A percentile compares a stretch with the other conserved stretches of the same genome.
These are phyloP conservation scores for Galleria mellonella DNA, from an alignment of 1,140 invertebrate species.

Conservation along the genomic window DNA sequence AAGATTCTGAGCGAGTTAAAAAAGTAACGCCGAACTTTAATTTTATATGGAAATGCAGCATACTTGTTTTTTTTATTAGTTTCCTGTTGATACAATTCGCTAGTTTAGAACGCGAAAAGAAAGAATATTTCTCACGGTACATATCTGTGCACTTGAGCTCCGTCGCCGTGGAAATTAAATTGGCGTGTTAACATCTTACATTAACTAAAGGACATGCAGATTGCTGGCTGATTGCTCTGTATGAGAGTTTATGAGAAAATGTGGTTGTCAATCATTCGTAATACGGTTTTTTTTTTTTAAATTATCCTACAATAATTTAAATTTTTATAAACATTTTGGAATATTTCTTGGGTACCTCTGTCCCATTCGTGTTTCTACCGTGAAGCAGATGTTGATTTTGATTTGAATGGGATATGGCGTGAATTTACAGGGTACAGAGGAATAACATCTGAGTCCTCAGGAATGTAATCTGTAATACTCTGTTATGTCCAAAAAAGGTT, in stretches of 20 bases:
- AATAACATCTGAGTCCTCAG: too few relatives aligned
- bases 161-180: conserved; percentile 36
- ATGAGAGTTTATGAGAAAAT: not conserved
- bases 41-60: not conserved
- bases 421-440: too few relatives aligned
- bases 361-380: too few relatives aligned
- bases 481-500: not conserved
- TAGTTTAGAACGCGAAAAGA: not conserved
- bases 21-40: not conserved
- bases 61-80: not conserved
- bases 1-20: not conserved
- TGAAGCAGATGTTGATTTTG: too few relatives aligned
- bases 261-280: conserved; percentile 18
- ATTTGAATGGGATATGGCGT: too few relatives aligned
- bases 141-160: conserved; percentile 4
- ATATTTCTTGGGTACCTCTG: too few relatives aligned
- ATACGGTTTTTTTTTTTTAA: conserved; percentile 8
- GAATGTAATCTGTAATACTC: not conserved
- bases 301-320: conserved; percentile 1
- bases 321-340: not conserved
- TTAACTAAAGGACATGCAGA: conserved; percentile 39
- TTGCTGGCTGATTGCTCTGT: conserved; percentile 11
- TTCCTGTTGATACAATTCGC: not conserved
- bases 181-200: conserved; percentile 31
- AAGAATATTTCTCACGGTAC: not conserved